These are phyloP conservation scores for Trichosurus vulpecula DNA, from an alignment of 2,797 vertebrate species.

Conservation along the genomic window DNA sequence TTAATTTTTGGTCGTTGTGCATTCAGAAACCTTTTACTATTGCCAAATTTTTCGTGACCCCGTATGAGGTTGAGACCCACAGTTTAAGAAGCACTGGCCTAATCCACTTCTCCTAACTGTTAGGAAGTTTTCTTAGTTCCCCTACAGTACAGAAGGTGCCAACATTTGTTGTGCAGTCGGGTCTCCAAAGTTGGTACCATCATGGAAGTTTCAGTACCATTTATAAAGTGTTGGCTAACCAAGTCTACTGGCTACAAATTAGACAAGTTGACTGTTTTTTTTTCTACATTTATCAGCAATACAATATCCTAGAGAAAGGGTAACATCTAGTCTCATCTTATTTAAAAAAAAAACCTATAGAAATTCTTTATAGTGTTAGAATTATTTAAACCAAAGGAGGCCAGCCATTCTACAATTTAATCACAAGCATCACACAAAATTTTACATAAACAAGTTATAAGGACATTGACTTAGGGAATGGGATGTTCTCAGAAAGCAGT, in stretches of 20 bases:
- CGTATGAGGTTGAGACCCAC: too few species aligned
- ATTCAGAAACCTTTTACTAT: too few species aligned
- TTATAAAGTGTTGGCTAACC: slow-evolving; percentile 8
- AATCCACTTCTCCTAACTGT: not conserved
- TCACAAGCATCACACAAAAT: slow-evolving; percentile 15
- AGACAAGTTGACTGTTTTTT: not conserved
- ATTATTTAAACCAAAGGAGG: slow-evolving; percentile 31
- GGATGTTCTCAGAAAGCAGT: slow-evolving; percentile 26
- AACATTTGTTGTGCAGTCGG: not conserved
- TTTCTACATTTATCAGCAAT: not conserved
- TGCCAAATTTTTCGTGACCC: too few species aligned
- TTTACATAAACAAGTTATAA: slow-evolving; percentile 47
- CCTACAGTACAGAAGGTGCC: not conserved
- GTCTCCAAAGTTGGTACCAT: not conserved
- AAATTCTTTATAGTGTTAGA: slow-evolving; percentile 40
- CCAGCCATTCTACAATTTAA: slow-evolving; percentile 21
- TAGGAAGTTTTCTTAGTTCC: not conserved
- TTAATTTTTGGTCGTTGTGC: too few species aligned
- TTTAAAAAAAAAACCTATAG: not conserved
- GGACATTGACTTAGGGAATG: slow-evolving; percentile 3
- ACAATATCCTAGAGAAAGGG: slow-evolving; percentile 17
- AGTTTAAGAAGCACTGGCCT: too few species aligned
- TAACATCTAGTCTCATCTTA: not conserved
- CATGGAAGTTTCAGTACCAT: not conserved
- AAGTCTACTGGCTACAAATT: slow-evolving; percentile 2